Evolutionary conservation across 2,888 invertebrate species (phyloP).

Genomic region (Lasioglossum vierecki): DNA sequence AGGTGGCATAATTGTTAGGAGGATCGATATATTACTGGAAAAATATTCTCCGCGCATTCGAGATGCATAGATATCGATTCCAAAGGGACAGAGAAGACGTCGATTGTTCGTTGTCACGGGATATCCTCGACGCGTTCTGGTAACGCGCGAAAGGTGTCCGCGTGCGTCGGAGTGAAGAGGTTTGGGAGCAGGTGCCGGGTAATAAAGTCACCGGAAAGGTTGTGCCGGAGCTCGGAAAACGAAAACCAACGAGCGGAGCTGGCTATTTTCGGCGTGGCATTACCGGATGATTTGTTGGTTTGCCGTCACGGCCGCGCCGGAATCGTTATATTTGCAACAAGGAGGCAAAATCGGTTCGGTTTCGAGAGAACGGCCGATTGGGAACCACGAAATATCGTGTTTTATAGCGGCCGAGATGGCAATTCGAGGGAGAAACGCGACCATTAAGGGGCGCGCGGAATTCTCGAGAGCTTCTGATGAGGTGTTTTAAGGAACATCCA

Average conservation of each 20-base stretch:
- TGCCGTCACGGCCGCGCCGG: constrained; percentile 24
- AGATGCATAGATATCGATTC: neutral
- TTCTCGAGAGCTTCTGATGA: neutral
- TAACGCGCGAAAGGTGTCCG: constrained; percentile 50
- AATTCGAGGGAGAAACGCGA: neutral
- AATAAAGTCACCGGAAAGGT: constrained; percentile 70
- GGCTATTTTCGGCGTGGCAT: constrained; percentile 62
- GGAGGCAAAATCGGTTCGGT: constrained; percentile 27
- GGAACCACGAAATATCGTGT: constrained; percentile 23
- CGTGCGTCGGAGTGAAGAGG: constrained; percentile 18
- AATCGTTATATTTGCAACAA: constrained; percentile 43
- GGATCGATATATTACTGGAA: neutral
- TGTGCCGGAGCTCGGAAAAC: constrained; percentile 58
- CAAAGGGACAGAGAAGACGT: neutral
- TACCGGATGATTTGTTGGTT: constrained; percentile 64
- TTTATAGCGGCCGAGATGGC: constrained; percentile 12
- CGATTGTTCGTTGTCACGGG: neutral
- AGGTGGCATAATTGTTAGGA: neutral
- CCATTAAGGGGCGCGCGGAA: neutral
- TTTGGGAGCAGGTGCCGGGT: constrained; percentile 69
- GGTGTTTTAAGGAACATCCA: constrained; percentile 1
- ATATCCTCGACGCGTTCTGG: neutral
- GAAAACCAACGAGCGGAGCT: constrained; percentile 66
- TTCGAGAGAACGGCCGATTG: neutral
- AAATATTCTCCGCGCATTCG: neutral